Conservation (phyloP, 2,797 vertebrate genomes). For the Hypotaenidia philippensis region DNA sequence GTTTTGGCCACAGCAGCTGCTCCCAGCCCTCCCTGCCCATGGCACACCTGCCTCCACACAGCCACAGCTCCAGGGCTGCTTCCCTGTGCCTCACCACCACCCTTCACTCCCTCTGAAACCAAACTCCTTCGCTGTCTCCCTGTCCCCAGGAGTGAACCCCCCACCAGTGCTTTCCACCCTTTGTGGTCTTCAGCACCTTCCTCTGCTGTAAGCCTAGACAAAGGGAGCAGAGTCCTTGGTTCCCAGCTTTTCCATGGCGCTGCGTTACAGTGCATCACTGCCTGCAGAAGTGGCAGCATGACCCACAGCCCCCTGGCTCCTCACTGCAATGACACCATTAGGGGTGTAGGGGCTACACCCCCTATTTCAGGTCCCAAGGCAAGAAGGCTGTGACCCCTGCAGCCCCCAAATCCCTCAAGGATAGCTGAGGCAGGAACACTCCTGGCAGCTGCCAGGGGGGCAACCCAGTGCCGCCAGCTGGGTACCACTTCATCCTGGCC, state of each 20-base stretch:
- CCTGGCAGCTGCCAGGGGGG: background rate
- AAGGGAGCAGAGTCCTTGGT: background rate
- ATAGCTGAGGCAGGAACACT: background rate
- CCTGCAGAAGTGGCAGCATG: background rate
- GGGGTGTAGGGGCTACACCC: fast-evolving
- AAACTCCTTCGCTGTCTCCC: background rate
- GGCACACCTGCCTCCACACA: background rate
- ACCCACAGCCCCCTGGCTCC: no score
- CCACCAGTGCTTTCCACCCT: background rate
- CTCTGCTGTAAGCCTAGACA: background rate
- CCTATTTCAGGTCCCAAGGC: background rate
- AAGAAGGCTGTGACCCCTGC: background rate
- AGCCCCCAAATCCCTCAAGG: background rate
- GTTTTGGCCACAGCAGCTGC: background rate
- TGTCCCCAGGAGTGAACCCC: background rate
- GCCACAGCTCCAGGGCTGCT: background rate
- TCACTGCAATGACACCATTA: fast-evolving
- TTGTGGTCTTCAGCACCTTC: background rate
- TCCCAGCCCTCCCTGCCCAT: fast-evolving
- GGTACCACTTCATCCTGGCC: background rate
- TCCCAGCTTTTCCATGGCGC: fast-evolving
- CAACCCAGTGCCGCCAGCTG: background rate
- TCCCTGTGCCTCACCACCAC: background rate
- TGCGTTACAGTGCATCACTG: fast-evolving
- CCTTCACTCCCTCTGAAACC: background rate